Percentiles rank a stretch among this genome's conserved stretches.
Evolutionary conservation across 2,113 vertebrate species (phyloP).

Genomic region (Pontoporia blainvillei): DNA sequence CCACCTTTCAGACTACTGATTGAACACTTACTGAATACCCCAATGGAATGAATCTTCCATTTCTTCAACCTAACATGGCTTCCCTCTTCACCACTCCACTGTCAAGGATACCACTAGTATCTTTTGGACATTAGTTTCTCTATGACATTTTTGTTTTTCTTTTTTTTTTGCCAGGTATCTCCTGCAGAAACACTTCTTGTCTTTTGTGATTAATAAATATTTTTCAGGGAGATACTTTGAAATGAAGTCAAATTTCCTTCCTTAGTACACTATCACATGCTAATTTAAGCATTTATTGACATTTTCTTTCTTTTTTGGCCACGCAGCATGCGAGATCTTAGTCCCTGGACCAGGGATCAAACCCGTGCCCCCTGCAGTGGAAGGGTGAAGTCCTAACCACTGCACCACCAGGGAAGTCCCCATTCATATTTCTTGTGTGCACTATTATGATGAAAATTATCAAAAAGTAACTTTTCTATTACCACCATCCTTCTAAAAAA

Average conservation of each 20-base stretch:
- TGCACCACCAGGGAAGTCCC: background rate
- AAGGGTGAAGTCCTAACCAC: background rate
- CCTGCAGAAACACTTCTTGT: background rate
- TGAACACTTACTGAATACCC: background rate
- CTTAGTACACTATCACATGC: background rate
- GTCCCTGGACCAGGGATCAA: background rate
- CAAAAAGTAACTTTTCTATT: background rate
- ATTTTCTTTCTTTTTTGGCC: background rate
- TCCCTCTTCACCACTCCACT: background rate
- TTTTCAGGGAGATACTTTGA: background rate
- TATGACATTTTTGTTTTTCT: background rate
- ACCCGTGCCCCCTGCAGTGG: background rate
- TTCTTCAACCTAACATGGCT: background rate
- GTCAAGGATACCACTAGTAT: background rate
- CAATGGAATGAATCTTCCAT: background rate
- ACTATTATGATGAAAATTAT: background rate
- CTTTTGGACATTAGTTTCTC: background rate
- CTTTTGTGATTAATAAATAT: constrained; percentile 7
- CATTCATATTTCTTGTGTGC: background rate
- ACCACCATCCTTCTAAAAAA: background rate
- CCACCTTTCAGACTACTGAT: background rate
- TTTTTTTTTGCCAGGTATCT: background rate
- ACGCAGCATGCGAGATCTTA: background rate
- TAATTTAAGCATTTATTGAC: background rate
- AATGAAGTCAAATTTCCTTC: background rate